Evolutionary conservation across 2,113 vertebrate genomes (phyloP).

Genomic region (Bufo bufo): DNA sequence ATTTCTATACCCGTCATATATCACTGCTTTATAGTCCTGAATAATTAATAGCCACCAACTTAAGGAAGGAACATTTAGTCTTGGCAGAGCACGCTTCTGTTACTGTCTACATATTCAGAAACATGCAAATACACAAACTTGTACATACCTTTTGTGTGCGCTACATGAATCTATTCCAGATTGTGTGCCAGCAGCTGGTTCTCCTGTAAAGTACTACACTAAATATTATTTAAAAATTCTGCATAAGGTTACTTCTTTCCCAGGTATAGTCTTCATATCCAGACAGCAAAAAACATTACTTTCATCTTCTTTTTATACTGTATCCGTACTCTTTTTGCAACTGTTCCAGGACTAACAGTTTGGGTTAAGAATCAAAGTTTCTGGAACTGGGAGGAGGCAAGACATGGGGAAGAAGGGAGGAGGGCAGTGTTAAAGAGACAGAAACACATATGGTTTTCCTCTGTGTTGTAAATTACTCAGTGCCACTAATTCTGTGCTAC

Average conservation of each 20-base stretch:
- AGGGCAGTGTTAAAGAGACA: constrained; percentile 60
- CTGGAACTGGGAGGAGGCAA: constrained; percentile 52
- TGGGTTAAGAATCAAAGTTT: constrained; percentile 48
- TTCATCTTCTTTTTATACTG: not conserved
- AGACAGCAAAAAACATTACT: not conserved
- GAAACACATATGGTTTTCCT: constrained; percentile 17
- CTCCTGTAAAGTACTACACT: not conserved
- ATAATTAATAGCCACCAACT: not conserved
- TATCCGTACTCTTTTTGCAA: not conserved
- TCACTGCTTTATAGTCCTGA: not conserved
- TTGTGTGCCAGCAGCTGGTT: not conserved
- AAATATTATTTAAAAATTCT: not conserved
- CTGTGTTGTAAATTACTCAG: not conserved
- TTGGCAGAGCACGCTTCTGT: too few species aligned
- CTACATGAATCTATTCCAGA: not conserved
- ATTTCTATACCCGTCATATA: not conserved
- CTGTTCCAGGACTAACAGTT: constrained; percentile 21
- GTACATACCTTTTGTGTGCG: constrained; percentile 28
- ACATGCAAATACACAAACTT: not conserved
- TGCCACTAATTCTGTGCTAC: not conserved
- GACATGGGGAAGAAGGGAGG: constrained; percentile 54
- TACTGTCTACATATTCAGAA: not conserved
- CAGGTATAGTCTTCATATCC: not conserved
- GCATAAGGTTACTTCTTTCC: not conserved
- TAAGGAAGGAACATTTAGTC: not conserved